Evolutionary conservation across 2,888 invertebrate species (phyloP).

Genomic region (Microplitis deprimator): DNA sequence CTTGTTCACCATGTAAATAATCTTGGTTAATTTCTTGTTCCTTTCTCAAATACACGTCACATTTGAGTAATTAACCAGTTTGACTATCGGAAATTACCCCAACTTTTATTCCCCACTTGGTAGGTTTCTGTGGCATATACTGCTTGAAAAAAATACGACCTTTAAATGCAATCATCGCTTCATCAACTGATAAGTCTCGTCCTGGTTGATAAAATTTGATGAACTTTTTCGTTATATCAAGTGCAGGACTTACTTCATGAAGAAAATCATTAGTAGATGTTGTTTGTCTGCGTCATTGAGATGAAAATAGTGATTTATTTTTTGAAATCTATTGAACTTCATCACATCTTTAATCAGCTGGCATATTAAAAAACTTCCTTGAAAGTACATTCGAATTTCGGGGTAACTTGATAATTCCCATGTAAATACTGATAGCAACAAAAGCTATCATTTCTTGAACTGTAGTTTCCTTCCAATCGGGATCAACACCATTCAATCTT

Average conservation of each 20-base stretch:
- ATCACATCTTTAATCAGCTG: not conserved
- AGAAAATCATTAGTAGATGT: not conserved
- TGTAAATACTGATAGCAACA: not conserved
- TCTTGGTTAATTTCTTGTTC: constrained; percentile 22
- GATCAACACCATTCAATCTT: not conserved
- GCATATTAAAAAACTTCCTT: not conserved
- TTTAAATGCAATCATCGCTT: constrained; percentile 31
- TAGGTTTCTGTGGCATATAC: constrained; percentile 42
- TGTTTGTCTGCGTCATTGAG: not conserved
- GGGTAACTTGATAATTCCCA: not conserved
- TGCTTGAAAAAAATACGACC: constrained; percentile 40
- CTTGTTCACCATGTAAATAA: constrained; percentile 36
- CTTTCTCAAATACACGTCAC: constrained; percentile 37
- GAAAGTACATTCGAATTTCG: not conserved
- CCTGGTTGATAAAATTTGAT: not conserved
- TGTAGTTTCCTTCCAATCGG: not conserved
- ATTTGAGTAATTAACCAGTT: constrained; percentile 29
- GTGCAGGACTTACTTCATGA: not conserved
- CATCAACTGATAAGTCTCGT: constrained; percentile 22
- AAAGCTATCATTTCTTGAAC: not conserved
- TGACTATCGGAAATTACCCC: constrained; percentile 37
- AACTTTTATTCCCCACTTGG: constrained; percentile 41
- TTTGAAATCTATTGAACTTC: not conserved
- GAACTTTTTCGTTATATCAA: constrained; percentile 4
- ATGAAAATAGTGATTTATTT: constrained; percentile 9